Evolutionary conservation across 2,888 invertebrate species (phyloP).

Genomic region (Limnephilus lunatus): DNA sequence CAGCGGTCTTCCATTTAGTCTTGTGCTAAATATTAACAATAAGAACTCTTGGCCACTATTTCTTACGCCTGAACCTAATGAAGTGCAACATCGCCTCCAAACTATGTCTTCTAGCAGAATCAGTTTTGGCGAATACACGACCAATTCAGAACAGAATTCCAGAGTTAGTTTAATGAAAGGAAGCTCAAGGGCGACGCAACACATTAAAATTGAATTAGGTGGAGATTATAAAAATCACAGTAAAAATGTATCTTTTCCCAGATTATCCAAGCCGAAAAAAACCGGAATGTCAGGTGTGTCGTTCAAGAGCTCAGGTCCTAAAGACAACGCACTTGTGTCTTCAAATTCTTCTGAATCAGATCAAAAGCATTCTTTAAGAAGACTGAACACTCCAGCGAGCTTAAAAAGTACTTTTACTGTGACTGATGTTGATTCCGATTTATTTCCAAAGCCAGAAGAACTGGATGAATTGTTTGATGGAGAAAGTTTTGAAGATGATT

Average conservation of each 20-base stretch:
- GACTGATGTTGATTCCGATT: background rate
- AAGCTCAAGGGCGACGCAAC: background rate
- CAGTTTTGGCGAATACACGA: background rate
- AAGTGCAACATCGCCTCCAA: background rate
- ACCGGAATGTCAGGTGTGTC: background rate
- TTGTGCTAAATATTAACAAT: constrained; percentile 17
- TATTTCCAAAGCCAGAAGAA: background rate
- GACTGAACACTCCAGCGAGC: background rate
- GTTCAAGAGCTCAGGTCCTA: background rate
- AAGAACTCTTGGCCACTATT: constrained; percentile 7
- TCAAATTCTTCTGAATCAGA: background rate
- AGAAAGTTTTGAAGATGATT: constrained; percentile 13
- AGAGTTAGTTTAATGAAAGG: background rate
- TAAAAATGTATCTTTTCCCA: background rate
- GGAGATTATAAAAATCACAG: background rate
- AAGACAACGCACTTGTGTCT: background rate
- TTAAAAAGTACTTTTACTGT: background rate
- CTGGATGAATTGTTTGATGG: constrained; percentile 7
- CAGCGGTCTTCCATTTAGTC: background rate
- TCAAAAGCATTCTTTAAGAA: background rate
- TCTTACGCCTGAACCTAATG: background rate
- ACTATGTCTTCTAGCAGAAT: background rate
- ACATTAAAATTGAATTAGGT: background rate
- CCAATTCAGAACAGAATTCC: background rate
- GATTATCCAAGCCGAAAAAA: background rate